A percentile compares a stretch with the other conserved stretches of the same genome.
These are phyloP conservation scores for Campoletis raptor DNA, from an alignment of 2,888 invertebrate genomes.

Conservation along the genomic window DNA sequence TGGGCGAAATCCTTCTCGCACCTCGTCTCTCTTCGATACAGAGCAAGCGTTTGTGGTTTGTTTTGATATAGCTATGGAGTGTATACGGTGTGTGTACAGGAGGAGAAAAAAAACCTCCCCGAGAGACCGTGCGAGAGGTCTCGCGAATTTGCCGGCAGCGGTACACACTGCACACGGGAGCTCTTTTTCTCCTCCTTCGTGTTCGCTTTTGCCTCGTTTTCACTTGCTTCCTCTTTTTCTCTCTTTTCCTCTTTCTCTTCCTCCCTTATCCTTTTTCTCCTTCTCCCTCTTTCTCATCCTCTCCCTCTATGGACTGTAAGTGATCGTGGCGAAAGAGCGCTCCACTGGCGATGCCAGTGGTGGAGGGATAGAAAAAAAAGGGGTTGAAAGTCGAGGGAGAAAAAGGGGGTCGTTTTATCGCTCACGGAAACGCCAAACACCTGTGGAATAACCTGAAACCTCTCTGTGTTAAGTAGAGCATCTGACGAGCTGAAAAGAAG, in stretches of 20 bases:
- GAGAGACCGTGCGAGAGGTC: constrained; percentile 67
- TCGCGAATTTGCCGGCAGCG: constrained; percentile 65
- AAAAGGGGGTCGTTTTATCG: constrained; percentile 82
- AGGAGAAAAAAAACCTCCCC: constrained; percentile 49
- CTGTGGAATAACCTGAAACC: constrained; percentile 81
- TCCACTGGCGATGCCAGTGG: constrained; percentile 59
- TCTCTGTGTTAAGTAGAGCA: constrained; percentile 69
- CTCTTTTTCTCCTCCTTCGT: constrained; percentile 56
- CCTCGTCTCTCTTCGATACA: constrained; percentile 54
- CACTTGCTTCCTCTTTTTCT: constrained; percentile 23
- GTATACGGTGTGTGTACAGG: constrained; percentile 31
- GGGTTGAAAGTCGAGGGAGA: constrained; percentile 80
- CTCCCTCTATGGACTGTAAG: constrained; percentile 77
- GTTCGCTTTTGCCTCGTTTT: constrained; percentile 59
- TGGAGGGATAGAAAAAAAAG: constrained; percentile 73
- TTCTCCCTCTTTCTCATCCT: constrained; percentile 46
- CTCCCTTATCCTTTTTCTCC: constrained; percentile 57
- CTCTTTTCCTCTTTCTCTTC: constrained; percentile 52
- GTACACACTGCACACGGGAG: constrained; percentile 57
- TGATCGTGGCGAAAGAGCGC: constrained; percentile 75
- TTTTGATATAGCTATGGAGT: constrained; percentile 14
- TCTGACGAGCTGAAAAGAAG: constrained; percentile 63
- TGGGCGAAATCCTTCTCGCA: constrained; percentile 57
- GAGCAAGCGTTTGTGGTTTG: constrained; percentile 29
- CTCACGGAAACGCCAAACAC: constrained; percentile 85